Percentiles rank a stretch among this genome's conserved stretches.
phyloP scores from a whole-genome alignment of 2,797 vertebrate species.

The Lindbergichthys nudifrons region DNA sequence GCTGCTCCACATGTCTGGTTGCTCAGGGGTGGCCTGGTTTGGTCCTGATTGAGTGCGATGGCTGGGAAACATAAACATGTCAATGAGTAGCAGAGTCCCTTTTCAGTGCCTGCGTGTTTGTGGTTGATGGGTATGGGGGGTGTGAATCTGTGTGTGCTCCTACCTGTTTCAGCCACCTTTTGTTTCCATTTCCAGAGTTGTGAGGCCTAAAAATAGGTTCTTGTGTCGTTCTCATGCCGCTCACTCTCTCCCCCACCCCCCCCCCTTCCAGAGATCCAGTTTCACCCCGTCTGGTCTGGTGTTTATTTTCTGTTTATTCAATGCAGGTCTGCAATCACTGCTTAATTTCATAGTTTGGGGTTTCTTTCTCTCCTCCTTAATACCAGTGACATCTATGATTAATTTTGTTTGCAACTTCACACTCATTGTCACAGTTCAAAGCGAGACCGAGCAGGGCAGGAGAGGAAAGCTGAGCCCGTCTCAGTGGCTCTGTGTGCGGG shows the following conservation, averaged over 20 bases:
- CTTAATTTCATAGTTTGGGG: constrained; percentile 67
- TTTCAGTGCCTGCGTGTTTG: constrained; percentile 16
- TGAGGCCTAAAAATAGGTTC: constrained; percentile 65
- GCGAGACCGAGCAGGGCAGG: not conserved
- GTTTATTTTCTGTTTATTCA: constrained; percentile 76
- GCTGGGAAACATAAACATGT: constrained; percentile 59
- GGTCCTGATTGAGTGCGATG: constrained; percentile 75
- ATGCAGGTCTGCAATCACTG: constrained; percentile 73
- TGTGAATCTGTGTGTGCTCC: constrained; percentile 46
- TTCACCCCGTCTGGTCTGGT: constrained; percentile 61
- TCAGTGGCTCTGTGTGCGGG: constrained; percentile 40
- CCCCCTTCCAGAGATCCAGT: constrained; percentile 53
- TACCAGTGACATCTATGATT: constrained; percentile 67
- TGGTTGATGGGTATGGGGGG: not conserved
- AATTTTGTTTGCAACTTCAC: constrained; percentile 68
- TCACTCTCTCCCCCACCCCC: not conserved
- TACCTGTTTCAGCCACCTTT: constrained; percentile 64
- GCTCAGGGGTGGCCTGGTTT: constrained; percentile 69
- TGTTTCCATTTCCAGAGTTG: constrained; percentile 39
- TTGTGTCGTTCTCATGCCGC: constrained; percentile 41
- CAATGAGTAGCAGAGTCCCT: not conserved
- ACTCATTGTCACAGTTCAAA: constrained; percentile 67
- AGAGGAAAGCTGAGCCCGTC: constrained; percentile 3
- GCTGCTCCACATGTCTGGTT: constrained; percentile 59
- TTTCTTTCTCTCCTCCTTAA: constrained; percentile 34